Evolutionary conservation across 2,113 vertebrate species (phyloP).

Genomic region (Galbula dea): DNA sequence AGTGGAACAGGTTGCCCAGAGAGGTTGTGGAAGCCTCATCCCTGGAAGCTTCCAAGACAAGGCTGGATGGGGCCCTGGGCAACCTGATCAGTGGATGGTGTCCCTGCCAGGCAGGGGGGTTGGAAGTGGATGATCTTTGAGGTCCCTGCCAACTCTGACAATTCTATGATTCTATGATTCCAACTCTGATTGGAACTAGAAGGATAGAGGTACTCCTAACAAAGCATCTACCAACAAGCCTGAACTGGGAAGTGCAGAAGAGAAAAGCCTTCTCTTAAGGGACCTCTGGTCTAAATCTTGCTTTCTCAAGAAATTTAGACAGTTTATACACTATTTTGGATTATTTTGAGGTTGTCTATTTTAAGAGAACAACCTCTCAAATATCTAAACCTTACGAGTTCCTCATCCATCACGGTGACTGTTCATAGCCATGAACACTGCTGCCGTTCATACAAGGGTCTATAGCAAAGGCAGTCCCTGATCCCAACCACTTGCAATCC

Average conservation of each 20-base stretch:
- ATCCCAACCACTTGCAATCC: not conserved
- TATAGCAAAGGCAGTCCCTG: not conserved
- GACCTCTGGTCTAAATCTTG: not conserved
- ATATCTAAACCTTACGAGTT: not conserved
- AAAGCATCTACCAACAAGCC: not conserved
- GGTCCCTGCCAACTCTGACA: too few species aligned
- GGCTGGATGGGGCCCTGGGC: too few species aligned
- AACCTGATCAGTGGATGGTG: too few species aligned
- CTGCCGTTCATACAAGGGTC: not conserved
- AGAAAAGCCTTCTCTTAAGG: not conserved
- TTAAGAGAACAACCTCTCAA: not conserved
- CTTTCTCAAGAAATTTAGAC: not conserved
- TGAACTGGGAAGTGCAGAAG: not conserved
- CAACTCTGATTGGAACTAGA: not conserved
- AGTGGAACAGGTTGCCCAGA: too few species aligned
- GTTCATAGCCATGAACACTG: not conserved
- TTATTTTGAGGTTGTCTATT: not conserved
- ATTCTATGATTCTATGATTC: too few species aligned
- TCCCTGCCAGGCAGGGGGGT: too few species aligned
- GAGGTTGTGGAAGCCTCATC: too few species aligned
- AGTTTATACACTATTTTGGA: not conserved
- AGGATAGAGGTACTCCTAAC: fast-evolving
- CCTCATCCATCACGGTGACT: not conserved
- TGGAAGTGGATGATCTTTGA: too few species aligned
- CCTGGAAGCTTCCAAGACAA: too few species aligned